Evolutionary conservation across 2,888 invertebrate genomes (phyloP), one percentile per base, ranked within the genome.

Genomic region (Dorcus hopei): DNA sequence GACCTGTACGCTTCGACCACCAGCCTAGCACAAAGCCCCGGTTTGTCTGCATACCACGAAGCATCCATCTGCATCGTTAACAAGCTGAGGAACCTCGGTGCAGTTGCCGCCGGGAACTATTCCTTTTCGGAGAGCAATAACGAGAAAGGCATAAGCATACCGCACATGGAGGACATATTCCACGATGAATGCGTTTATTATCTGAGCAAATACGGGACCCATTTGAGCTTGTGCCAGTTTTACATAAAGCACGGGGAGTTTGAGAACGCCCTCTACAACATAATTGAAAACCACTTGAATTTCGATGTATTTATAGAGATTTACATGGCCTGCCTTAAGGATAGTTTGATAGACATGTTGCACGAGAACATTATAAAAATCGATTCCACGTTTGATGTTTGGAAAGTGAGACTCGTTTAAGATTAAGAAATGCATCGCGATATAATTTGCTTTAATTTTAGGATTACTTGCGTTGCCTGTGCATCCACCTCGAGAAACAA

Each of bases 121-220:
- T 65, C 65, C 1, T 68, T 53, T 5, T 48, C 38, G 8, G 16
- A 55, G 6, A 54, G 43, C 2, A 16, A 7, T 9, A 48, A 41
- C 14, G 45, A 45, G 16, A 52, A 54, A 8, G 56, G 56, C 19
- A 43, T 48, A 1, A 49, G 53, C 6, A 52, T 49, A 9, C 55
- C 54, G 33, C 53, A 52, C 33, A 14, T 62, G 49, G 59, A 59
- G 33, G 58, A 56, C 51, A 42, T 64, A 42, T 54, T 54, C 33
- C 57, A 88, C 68, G 85, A 88, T 60, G 95, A 95, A 78, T 92
- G 91, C 68, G 76, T 92, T 2, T 91, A 88, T 74, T 96, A 95
- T 76, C 80, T 95, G 3, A 82, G 84, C 3, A 87, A 85, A 59
- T 95, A 94, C 70, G 95, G 93, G 0, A 89, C 88, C 3, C 87